A percentile compares a stretch with the other conserved stretches of the same genome.
phyloP scores from a whole-genome alignment of 2,797 vertebrate species.

The Diplodus sargus region DNA sequence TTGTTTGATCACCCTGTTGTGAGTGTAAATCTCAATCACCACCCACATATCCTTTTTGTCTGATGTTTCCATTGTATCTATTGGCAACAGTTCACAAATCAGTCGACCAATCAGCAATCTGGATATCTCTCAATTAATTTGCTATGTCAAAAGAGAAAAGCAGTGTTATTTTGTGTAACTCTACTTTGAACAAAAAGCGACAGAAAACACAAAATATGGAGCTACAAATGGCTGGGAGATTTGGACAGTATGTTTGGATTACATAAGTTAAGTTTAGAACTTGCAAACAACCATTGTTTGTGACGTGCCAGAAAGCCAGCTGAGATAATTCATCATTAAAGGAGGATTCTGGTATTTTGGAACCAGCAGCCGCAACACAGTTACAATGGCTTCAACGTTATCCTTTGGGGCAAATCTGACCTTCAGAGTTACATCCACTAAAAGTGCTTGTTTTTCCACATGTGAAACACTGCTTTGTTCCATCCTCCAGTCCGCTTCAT shows the following conservation, averaged over 20 bases:
- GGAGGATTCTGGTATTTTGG: no score
- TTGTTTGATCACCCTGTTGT: background rate
- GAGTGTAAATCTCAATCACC: background rate
- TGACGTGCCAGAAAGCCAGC: background rate
- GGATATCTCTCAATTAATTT: background rate
- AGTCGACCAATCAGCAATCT: background rate
- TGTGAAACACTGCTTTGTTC: no score
- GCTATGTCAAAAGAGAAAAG: background rate
- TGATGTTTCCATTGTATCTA: background rate
- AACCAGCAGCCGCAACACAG: no score
- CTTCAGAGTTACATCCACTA: no score
- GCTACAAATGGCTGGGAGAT: background rate
- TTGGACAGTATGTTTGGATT: background rate
- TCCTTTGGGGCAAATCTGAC: no score
- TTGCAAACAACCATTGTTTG: no score
- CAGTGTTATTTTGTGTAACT: background rate
- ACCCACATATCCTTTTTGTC: background rate
- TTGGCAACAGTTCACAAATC: background rate
- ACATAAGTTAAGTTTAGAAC: no score
- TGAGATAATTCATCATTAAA: background rate
- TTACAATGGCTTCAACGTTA: no score
- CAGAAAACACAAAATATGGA: background rate
- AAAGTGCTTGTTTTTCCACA: no score
- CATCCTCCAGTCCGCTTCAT: no score
- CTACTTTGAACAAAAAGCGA: background rate